phyloP scores from a whole-genome alignment of 1,140 invertebrate genomes.

The Stegodyphus mimosarum region DNA sequence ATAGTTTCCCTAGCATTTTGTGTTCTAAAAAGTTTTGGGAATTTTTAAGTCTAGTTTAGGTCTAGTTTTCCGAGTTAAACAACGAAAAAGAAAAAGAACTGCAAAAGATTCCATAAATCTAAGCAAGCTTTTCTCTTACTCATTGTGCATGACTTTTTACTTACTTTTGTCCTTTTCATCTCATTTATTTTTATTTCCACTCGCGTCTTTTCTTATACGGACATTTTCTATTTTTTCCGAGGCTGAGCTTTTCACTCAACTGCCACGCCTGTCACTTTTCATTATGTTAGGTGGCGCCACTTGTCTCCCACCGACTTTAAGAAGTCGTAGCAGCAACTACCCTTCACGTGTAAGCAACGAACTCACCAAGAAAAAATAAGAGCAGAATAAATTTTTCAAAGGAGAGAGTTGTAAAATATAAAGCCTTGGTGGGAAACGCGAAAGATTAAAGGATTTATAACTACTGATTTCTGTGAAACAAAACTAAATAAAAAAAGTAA shows the following conservation, averaged over 20 bases:
- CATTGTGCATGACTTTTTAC: background rate
- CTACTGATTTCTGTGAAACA: constrained; percentile 10
- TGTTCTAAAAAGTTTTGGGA: no score
- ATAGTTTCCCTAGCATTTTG: no score
- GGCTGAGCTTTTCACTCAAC: constrained; percentile 24
- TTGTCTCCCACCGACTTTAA: constrained; percentile 19
- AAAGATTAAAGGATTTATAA: constrained; percentile 24
- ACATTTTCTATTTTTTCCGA: background rate
- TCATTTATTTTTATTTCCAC: constrained; percentile 24
- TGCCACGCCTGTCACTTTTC: constrained; percentile 28
- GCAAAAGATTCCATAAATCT: constrained; percentile 31
- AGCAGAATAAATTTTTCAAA: constrained; percentile 29
- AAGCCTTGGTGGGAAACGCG: constrained; percentile 2
- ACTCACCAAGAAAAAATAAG: background rate
- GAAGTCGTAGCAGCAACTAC: background rate
- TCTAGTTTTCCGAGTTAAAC: no score
- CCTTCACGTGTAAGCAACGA: background rate
- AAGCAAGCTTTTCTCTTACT: background rate
- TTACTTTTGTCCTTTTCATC: background rate
- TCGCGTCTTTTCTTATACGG: background rate
- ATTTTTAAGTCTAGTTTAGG: no score
- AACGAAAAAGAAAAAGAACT: background rate
- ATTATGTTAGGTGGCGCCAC: constrained; percentile 37
- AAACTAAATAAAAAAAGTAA: background rate
- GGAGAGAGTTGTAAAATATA: background rate